Base-by-base conservation (phyloP, 2,888 invertebrate species). In the Spatulosminthurus flaviceps region DNA sequence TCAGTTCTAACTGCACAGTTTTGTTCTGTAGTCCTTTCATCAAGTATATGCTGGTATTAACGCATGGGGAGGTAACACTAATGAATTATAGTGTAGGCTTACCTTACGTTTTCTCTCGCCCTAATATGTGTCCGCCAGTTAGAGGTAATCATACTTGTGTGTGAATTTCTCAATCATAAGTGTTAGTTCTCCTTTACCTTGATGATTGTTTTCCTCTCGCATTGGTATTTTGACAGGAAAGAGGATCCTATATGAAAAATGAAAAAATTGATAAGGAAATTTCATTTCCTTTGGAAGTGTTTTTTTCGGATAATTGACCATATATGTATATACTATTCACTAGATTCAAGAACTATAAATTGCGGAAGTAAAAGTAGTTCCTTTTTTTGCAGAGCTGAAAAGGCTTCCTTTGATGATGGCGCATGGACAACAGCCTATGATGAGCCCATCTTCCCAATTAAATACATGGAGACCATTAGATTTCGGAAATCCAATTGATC, bases 401-500 rank as follows among this genome's bases (percentile, higher is more conserved):
- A 29, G 75, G 42, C 75, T 70, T 21, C 75, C 75, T 22, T 64
- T 74, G 21, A 79, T 79, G 75, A 70, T 75, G 69, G n/a, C 77
- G 22, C 71, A 77, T 21, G 28, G n/a, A 28, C 61, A 29, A 19
- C 22, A 21, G 29, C 16, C 1, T 1, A 26, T 24, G 70, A 26
- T 26, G 70, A 22, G 24, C 7, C 22, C 75, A 26, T 76, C 75
- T 0, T 9, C 73, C 5, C 11, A 51, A 13, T 9, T 34, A 1
- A 67, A 11, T 21, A 76, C 80, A 51, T 84, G 84, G 84, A 79
- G 82, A 61, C 83, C 83, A 13, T 34, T 83, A 16, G 82, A 81
- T 66, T 83, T 81, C 67, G 83, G 83, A 22, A 82, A 79, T 76
- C 83, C 85, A 19, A 83, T 84, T 41, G 82, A 81, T 51, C 69